Evolutionary conservation across 2,113 vertebrate species (phyloP), one percentile per base, ranked within the genome.

Genomic region (Archilochus colubris): DNA sequence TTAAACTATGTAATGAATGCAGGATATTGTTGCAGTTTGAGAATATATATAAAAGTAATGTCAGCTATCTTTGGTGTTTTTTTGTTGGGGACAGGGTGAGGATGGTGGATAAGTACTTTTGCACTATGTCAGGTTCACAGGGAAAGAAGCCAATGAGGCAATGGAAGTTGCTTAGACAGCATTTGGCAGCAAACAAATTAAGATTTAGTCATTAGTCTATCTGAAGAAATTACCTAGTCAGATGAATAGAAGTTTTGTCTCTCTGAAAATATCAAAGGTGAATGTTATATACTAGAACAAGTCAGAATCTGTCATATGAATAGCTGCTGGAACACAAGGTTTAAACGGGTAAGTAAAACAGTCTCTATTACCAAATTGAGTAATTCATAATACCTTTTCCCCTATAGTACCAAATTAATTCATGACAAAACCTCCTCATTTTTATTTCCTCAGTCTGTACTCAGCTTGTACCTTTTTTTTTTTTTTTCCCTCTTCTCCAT

Each of bases 11-110:
- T 13, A 72, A 53, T 3, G 10, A 58, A 67, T 5, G 2, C 9
- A 50, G 21, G 17, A 14, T 21, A 76, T 19, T 36, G 6, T 16
- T 72, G 33, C 11, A 63, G 18, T 57, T 30, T 36, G 30, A 63
- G 28, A 79, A 55, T 9, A 73, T 43, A 55, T 68, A 23, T n/a
- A 38, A 33, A 89, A 38, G 12, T 27, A 55, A 30, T 0, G 3
- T 22, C 10, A 63, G 18, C 9, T 58, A n/a, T 74, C 61, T 50
- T 53, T 31, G 12, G 17, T 27, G 12, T 59, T 64, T 82, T 28
- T 4, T 40, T 83, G 38, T 23, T 63, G 43, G 11, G 13, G 27
- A 22, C 0, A 9, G 24, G 4, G 1, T 1, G 15, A 28, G 3
- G 21, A 21, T 33, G 11, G 50, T 12, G 33, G 36, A 46, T 21